phyloP scores from a whole-genome alignment of 2,888 invertebrate genomes.

The Eudasyphora cyanicolor region DNA sequence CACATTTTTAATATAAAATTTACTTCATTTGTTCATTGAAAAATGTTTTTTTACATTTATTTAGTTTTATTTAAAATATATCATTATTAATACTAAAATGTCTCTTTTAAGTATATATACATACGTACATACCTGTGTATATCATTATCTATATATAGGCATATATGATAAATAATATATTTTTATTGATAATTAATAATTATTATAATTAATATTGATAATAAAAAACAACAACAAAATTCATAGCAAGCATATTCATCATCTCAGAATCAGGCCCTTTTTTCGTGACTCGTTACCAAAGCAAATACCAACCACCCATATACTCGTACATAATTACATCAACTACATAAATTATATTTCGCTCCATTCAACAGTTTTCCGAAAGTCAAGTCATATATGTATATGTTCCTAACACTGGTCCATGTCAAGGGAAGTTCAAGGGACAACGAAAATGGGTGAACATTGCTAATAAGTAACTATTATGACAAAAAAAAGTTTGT shows the following conservation, averaged over 20 bases:
- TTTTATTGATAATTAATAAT: slow-evolving; percentile 5
- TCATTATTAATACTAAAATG: neutral
- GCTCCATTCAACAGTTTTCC: neutral
- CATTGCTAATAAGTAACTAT: too few species aligned
- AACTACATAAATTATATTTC: too few species aligned
- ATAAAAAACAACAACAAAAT: slow-evolving; percentile 61
- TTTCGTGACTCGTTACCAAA: slow-evolving; percentile 6
- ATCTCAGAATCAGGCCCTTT: slow-evolving; percentile 54
- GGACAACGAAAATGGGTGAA: too few species aligned
- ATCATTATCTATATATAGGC: neutral
- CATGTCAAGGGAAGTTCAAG: too few species aligned
- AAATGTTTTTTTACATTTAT: neutral
- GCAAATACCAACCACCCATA: neutral
- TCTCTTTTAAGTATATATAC: slow-evolving; percentile 24
- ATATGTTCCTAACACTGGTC: slow-evolving; percentile 19
- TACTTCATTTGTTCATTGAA: neutral
- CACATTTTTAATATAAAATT: neutral
- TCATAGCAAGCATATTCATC: slow-evolving; percentile 64
- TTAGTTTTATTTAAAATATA: slow-evolving; percentile 2
- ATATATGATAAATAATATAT: neutral
- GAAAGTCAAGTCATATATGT: neutral
- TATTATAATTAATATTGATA: slow-evolving; percentile 23
- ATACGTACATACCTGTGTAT: slow-evolving; percentile 24
- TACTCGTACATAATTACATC: neutral
- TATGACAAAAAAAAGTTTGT: too few species aligned